Evolutionary conservation across 2,797 vertebrate genomes (phyloP).

Genomic region (Myotis myotis): DNA sequence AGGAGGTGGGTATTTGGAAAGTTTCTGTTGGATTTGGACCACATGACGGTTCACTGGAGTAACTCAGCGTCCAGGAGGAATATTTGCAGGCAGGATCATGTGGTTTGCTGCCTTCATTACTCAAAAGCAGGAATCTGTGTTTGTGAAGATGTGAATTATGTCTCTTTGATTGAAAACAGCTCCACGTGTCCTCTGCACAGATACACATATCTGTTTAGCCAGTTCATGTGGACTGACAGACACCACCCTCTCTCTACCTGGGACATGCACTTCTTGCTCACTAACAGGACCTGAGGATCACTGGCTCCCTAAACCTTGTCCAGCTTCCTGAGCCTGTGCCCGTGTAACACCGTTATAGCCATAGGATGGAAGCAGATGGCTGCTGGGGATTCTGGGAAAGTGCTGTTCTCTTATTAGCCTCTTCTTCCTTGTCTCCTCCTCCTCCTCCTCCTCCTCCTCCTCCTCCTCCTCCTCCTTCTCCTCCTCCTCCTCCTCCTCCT

Average conservation of each 20-base stretch:
- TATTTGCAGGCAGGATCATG: not conserved
- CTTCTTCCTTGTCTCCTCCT: fast-evolving
- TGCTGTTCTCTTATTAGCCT: fast-evolving
- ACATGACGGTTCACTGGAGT: not conserved
- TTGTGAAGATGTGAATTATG: not conserved
- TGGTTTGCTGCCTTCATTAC: not conserved
- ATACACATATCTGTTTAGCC: not conserved
- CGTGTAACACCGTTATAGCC: not conserved
- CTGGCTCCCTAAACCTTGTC: not conserved
- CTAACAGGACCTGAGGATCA: too few species aligned
- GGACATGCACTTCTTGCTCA: not conserved
- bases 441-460: too few species aligned
- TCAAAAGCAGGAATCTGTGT: not conserved
- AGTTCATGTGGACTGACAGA: not conserved
- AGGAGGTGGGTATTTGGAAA: fast-evolving
- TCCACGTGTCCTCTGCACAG: not conserved
- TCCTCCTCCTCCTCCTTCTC: too few species aligned
- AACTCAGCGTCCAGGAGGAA: not conserved
- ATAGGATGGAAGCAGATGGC: fast-evolving
- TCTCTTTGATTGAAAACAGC: not conserved
- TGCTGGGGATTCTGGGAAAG: not conserved
- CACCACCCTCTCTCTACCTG: not conserved
- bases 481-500: too few species aligned
- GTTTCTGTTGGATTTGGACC: not conserved
- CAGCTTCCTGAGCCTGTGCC: fast-evolving